Evolutionary conservation across 2,888 invertebrate genomes (phyloP).

Genomic region (Chirona hameri): DNA sequence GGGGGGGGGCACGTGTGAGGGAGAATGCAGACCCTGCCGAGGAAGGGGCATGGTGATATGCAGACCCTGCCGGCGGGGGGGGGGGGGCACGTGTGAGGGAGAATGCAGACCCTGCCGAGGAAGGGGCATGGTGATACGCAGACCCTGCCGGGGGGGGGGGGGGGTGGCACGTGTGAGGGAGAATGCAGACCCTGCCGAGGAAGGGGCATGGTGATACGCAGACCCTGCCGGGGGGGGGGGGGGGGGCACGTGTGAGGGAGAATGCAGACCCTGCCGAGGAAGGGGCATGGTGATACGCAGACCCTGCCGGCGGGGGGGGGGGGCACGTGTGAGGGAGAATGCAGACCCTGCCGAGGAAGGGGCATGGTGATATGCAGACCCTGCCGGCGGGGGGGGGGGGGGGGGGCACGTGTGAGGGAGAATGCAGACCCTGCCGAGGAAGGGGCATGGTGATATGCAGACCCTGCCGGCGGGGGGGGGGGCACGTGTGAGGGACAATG

Average conservation of each 20-base stretch:
- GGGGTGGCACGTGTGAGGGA: too few species aligned
- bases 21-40: constrained; percentile 31
- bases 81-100: too few species aligned
- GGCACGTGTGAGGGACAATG: too few species aligned
- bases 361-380: constrained; percentile 53
- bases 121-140: constrained; percentile 55
- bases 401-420: too few species aligned
- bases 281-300: constrained; percentile 54
- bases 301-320: constrained; percentile 44
- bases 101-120: constrained; percentile 32
- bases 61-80: constrained; percentile 45
- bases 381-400: constrained; percentile 42
- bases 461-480: constrained; percentile 44
- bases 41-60: constrained; percentile 55
- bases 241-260: too few species aligned
- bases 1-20: too few species aligned
- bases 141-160: constrained; percentile 44
- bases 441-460: constrained; percentile 54
- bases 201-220: constrained; percentile 55
- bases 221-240: constrained; percentile 44
- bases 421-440: constrained; percentile 32
- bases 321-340: neutral
- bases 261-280: constrained; percentile 32
- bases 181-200: constrained; percentile 32
- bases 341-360: too few species aligned